Base-by-base conservation (phyloP, 2,113 vertebrate genomes). In the Verasper variegatus region DNA sequence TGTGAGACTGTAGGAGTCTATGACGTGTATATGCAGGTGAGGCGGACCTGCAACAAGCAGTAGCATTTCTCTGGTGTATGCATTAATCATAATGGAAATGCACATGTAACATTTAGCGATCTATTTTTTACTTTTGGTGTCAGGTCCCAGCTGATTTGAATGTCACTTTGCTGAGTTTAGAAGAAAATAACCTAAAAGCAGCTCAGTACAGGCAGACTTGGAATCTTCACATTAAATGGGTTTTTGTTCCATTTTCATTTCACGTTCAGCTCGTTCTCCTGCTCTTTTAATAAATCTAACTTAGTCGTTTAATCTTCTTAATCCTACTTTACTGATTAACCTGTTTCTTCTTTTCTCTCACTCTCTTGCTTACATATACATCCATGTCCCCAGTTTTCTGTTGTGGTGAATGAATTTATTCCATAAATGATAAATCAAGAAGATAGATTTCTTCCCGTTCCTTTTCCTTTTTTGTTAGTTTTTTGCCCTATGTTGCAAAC, bases 341-440 rank as follows among this genome's bases (percentile, higher is more conserved):
- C 23, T n/a, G n/a, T 11, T 55, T 21, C 20, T 23, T 17, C 47
- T 49, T 35, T 8, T 21, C 31, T 45, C 59, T 63, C 12, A 18
- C 47, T 70, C 18, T 20, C 68, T 47, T 17, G 45, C 45, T 17
- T 49, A 18, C 17, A 18, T 18, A 49, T 18, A 49, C 26, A 42
- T 54, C 26, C 57, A 42, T 21, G 56, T 63, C n/a, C 27, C 10
- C 55, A 35, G 23, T 47, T 71, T 77, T 14, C 21, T 31, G 35
- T 18, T 11, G 20, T 7, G 13, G 18, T 7, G 42, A 64, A 68
- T 68, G 45, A 13, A 74, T 65, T 2, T 63, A 71, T 67, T 58
- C 42, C 31, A 81, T 74, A 52, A 81, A 68, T 63, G 56, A 81
- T 74, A 73, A 81, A 81, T 82, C 68, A 83, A 81, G 68, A 27